These are phyloP conservation scores for Folsomia manolachei DNA, from an alignment of 2,888 invertebrate species.

Conservation along the genomic window DNA sequence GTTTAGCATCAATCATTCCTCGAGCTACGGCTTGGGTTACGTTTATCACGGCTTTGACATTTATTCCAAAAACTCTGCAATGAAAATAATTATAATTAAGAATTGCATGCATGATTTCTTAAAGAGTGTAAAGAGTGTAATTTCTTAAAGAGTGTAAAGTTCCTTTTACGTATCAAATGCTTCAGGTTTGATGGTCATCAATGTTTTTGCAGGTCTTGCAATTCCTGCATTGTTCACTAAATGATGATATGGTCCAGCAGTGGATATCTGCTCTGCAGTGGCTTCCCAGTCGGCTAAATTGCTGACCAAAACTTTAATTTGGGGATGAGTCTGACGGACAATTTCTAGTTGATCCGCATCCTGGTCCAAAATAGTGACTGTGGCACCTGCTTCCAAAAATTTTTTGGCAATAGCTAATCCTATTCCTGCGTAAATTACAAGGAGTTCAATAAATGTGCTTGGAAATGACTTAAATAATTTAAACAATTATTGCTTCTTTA, in stretches of 20 bases:
- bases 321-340: background rate
- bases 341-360: background rate
- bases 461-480: too few species aligned
- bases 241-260: background rate
- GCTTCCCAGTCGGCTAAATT: constrained; percentile 7
- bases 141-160: background rate
- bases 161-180: constrained; percentile 27
- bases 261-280: background rate
- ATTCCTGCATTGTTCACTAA: constrained; percentile 24
- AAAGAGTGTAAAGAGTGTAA: background rate
- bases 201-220: constrained; percentile 25
- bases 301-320: background rate
- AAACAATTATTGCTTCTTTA: background rate
- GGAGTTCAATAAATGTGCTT: too few species aligned
- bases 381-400: constrained; percentile 10
- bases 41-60: constrained; percentile 30
- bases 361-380: constrained; percentile 3
- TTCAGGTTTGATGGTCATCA: constrained; percentile 23
- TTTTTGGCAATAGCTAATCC: constrained; percentile 8
- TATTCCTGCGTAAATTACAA: background rate
- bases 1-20: constrained; percentile 24
- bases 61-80: constrained; percentile 28
- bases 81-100: too few species aligned
- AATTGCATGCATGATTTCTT: too few species aligned
- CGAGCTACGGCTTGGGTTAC: constrained; percentile 26